Evolutionary conservation across 2,113 vertebrate genomes (phyloP).

Genomic region (Labeo rohita): DNA sequence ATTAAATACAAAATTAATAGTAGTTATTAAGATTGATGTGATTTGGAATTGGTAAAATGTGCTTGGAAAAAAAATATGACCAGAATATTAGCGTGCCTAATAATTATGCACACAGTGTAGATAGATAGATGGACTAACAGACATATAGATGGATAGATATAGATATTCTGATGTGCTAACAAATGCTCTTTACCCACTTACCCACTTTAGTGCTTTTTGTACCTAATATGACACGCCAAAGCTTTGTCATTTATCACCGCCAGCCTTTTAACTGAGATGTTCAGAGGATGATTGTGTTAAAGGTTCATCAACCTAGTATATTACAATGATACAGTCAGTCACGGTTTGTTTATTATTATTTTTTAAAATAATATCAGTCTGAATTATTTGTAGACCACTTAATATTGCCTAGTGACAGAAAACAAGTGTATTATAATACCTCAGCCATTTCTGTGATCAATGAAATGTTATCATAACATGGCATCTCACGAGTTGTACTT

Average conservation of each 20-base stretch:
- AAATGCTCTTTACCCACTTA: background rate
- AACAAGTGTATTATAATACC: background rate
- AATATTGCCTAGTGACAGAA: background rate
- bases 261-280: background rate
- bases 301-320: constrained; percentile 4
- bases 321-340: background rate
- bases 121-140: background rate
- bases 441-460: background rate
- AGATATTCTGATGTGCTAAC: background rate
- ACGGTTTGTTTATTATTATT: constrained; percentile 8
- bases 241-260: background rate
- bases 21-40: no score
- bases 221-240: background rate
- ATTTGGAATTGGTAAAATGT: no score
- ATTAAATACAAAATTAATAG: no score
- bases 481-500: background rate
- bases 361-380: background rate
- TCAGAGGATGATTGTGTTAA: background rate
- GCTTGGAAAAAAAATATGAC: no score
- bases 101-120: no score
- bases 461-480: background rate
- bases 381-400: background rate
- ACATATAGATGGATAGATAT: background rate
- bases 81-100: no score
- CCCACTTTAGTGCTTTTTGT: background rate